These are phyloP conservation scores for Rotaria magnacalcarata DNA, from an alignment of 2,888 invertebrate species.

Conservation along the genomic window DNA sequence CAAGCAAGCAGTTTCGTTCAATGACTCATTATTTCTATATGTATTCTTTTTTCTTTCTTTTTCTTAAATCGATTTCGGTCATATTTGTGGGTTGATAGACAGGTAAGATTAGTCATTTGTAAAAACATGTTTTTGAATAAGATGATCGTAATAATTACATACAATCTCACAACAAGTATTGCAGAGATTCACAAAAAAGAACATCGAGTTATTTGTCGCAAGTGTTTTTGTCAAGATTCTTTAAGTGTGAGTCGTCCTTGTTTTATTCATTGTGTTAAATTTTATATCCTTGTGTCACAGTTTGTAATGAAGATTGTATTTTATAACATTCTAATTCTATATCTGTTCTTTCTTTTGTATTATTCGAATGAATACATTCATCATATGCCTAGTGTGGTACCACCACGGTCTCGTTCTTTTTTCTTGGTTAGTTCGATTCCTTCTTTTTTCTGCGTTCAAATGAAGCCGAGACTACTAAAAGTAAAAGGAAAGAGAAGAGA, in stretches of 20 bases:
- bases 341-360: neutral
- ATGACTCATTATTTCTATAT: conserved; percentile 2
- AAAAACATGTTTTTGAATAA: neutral
- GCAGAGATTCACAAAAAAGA: neutral
- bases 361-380: neutral
- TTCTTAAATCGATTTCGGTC: neutral
- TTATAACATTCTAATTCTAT: neutral
- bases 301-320: neutral
- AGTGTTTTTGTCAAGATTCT: no score
- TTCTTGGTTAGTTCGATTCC: neutral
- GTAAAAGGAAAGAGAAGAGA: neutral
- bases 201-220: neutral
- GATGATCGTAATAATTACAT: no score
- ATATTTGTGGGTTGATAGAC: neutral
- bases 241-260: neutral
- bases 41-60: neutral
- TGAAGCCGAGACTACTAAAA: neutral
- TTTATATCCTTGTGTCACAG: neutral
- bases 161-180: no score
- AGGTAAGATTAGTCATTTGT: neutral
- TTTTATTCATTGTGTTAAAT: neutral
- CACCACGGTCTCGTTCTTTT: neutral
- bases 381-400: neutral
- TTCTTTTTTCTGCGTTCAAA: neutral
- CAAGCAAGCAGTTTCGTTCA: neutral